These are phyloP conservation scores for Crenichthys baileyi DNA, from an alignment of 2,797 vertebrate species.

Conservation along the genomic window DNA sequence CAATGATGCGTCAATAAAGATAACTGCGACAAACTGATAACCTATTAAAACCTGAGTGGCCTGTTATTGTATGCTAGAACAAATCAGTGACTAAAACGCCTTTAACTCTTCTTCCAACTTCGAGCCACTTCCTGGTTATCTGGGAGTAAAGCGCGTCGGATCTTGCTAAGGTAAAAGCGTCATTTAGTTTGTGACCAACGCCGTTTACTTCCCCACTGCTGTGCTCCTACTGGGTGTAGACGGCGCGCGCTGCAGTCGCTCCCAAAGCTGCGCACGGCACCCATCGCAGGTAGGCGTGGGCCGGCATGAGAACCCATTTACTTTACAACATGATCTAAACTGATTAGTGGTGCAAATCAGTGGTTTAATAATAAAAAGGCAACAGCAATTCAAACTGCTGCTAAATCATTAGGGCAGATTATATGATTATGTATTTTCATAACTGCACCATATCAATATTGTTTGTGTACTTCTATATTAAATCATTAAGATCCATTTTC, in stretches of 20 bases:
- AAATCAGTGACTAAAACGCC: slow-evolving; percentile 16
- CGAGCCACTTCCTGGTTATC: slow-evolving; percentile 25
- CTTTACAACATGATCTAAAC: not conserved
- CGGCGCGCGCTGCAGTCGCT: not conserved
- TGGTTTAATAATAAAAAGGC: not conserved
- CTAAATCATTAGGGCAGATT: not conserved
- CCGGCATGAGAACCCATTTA: not conserved
- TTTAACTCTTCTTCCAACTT: slow-evolving; percentile 18
- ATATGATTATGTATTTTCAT: too few relatives aligned
- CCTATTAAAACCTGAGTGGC: not conserved
- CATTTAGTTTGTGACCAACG: not conserved
- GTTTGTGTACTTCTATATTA: not conserved
- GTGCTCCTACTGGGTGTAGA: not conserved
- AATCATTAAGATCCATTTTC: not conserved
- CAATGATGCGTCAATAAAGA: slow-evolving; percentile 34
- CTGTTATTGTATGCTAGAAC: not conserved
- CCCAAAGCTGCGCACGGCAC: not conserved
- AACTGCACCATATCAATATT: not conserved
- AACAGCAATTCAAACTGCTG: not conserved
- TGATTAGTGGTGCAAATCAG: not conserved
- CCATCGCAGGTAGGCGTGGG: not conserved
- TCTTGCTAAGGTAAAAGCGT: not conserved
- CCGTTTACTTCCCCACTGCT: slow-evolving; percentile 10
- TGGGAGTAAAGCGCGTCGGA: not conserved
- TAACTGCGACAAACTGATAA: slow-evolving; percentile 3